phyloP scores from a whole-genome alignment of 1,140 invertebrate species.

The Melanaphis sacchari region DNA sequence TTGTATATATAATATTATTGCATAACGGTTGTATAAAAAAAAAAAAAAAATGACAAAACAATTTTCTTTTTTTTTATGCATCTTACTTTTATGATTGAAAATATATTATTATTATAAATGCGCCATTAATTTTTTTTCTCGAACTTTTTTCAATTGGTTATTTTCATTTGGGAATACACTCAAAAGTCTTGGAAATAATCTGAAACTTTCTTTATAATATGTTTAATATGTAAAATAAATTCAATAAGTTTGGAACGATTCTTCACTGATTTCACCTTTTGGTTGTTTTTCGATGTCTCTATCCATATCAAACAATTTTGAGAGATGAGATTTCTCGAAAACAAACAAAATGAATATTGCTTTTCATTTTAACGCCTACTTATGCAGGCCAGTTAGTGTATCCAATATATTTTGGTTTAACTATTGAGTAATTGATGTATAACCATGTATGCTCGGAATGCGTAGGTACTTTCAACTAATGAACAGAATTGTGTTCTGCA shows the following conservation, averaged over 20 bases:
- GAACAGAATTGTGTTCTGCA: not conserved
- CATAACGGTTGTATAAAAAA: not conserved
- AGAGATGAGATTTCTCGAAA: not conserved
- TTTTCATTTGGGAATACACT: not conserved
- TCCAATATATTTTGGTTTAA: not conserved
- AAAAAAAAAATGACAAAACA: not conserved
- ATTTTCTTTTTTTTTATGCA: not conserved
- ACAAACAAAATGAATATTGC: not conserved
- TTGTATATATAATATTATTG: not conserved
- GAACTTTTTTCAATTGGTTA: not conserved
- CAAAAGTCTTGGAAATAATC: not conserved
- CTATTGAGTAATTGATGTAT: not conserved
- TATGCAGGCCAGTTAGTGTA: not conserved
- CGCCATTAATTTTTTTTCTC: not conserved
- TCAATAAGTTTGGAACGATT: slow-evolving; percentile 4
- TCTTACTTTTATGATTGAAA: not conserved
- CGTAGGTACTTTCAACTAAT: not conserved
- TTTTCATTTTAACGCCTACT: not conserved
- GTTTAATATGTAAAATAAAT: slow-evolving; percentile 4
- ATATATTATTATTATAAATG: not conserved
- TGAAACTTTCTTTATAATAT: slow-evolving; percentile 1
- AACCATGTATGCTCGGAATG: not conserved
- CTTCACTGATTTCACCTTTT: not conserved
- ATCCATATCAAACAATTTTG: not conserved
- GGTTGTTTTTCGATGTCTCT: not conserved